Evolutionary conservation across 2,113 vertebrate genomes (phyloP), one percentile per base, ranked within the genome.

Genomic region (Promerops cafer): DNA sequence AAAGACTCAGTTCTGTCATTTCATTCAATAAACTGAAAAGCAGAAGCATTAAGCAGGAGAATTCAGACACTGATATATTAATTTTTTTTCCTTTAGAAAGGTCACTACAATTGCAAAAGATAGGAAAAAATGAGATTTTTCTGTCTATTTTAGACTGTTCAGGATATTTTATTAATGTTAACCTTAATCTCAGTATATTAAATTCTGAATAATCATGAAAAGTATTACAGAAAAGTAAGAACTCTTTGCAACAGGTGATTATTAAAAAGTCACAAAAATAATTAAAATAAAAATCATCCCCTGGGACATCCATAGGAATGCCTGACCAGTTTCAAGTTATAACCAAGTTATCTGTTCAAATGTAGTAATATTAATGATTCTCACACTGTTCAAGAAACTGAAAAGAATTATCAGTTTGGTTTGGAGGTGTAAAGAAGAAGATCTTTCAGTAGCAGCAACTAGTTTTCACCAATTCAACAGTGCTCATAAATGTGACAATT

Each of bases 1-100:
- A 97, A 97, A 98, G 97, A 85, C 80, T 96, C 75, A 96, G 96
- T 94, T 98, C 98, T 89, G 95, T 95, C 81, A 98, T 98, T 95
- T 97, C 97, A 96, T 98, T 98, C 94, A 98, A 95, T 89, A 98
- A 91, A 96, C 98, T 99, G 96, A 97, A 96, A 96, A 71, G 87
- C 82, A 96, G 95, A 97, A 80, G 74, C 85, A 96, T 95, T 93
- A 95, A 97, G 92, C 64, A 72, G 24, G 42, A 94, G 42, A 96
- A 96, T 92, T 95, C 96, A 75, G 31, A 87, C 10, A 14, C 7
- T 66, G 64, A 42, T 19, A 33, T n/a, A 26, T 39, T 33, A 2
- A 2, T 42, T 39, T 61, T 66, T 63, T 90, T 61, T 31, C 12
- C 37, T 78, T 88, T 53, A 65, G 20, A 61, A 84, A 81, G 33